These are phyloP conservation scores for Chrysodeixis includens DNA, from an alignment of 2,888 invertebrate genomes.

Conservation along the genomic window DNA sequence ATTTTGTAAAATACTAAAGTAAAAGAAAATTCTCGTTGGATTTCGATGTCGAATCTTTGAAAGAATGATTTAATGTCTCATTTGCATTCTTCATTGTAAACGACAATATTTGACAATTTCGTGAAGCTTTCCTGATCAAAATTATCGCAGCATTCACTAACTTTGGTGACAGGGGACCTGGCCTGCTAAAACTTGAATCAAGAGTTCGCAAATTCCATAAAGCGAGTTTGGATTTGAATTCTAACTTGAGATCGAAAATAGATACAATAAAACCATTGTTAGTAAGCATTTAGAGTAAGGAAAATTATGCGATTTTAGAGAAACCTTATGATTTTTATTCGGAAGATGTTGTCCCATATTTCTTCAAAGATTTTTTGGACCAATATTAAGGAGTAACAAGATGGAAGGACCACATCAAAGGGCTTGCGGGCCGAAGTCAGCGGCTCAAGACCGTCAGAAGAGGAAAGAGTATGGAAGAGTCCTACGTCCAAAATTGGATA, in stretches of 20 bases:
- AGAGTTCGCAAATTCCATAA: constrained; percentile 31
- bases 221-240: constrained; percentile 35
- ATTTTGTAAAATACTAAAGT: not conserved
- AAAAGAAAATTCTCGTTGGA: not conserved
- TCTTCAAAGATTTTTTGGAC: no score
- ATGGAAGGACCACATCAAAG: no score
- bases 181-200: constrained; percentile 21
- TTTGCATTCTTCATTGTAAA: constrained; percentile 7
- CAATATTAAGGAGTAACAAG: no score
- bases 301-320: no score
- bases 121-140: constrained; percentile 16
- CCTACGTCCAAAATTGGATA: no score
- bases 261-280: not conserved
- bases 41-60: not conserved
- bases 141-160: constrained; percentile 21
- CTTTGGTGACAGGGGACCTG: constrained; percentile 19
- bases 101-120: constrained; percentile 20
- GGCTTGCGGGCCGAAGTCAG: no score
- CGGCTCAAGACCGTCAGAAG: no score
- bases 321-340: not conserved
- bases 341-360: no score
- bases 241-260: constrained; percentile 24
- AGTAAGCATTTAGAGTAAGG: no score
- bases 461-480: no score
- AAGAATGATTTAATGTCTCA: not conserved